Evolutionary conservation across 1,140 invertebrate genomes (phyloP), one percentile per base, ranked within the genome.

Genomic region (Heliconius eleuchia): DNA sequence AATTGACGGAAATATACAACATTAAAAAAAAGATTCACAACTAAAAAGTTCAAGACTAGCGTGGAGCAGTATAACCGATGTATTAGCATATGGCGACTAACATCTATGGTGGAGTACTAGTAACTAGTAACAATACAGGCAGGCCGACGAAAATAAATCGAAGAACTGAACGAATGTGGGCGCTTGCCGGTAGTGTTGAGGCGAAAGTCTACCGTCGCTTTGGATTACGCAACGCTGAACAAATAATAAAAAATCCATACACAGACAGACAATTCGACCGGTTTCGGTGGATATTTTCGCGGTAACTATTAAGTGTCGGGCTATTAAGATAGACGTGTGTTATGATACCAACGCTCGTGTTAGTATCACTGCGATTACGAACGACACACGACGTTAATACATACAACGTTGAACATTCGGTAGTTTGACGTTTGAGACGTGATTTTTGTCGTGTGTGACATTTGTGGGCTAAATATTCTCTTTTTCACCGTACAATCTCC

Each of bases 321-420:
- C 82, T 73, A 88, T 88, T 87, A 85, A 88, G 85, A 88, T 90
- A 85, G 83, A 84, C 80, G 84, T 84, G 84, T 87, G 84, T 91
- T 85, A 85, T 87, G 83, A 87, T 88, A 85, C 80, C 82, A 78
- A 75, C 77, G 81, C 81, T 71, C 71, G 83, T 86, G 85, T 91
- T 92, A 92, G 91, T 92, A 83, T 88, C 83, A 83, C 72, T 76
- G 83, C 85, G 88, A 92, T 92, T 89, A 92, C 88, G 90, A 85
- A 72, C 80, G 79, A 83, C 71, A 80, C 66, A 85, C 81, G 88
- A 91, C 89, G 90, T 37, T 37, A 37, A 37, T 90, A 76, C 83
- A 46, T 84, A 81, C 34, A 37, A 37, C 83, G 80, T 79, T 72
- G 42, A 79, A 81, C 72, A 83, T 86, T 88, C 72, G 83, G 76